Percentiles rank a stretch among this genome's conserved stretches.
These are phyloP conservation scores for Ptychadena robeensis DNA, from an alignment of 2,797 vertebrate genomes.

Conservation along the genomic window DNA sequence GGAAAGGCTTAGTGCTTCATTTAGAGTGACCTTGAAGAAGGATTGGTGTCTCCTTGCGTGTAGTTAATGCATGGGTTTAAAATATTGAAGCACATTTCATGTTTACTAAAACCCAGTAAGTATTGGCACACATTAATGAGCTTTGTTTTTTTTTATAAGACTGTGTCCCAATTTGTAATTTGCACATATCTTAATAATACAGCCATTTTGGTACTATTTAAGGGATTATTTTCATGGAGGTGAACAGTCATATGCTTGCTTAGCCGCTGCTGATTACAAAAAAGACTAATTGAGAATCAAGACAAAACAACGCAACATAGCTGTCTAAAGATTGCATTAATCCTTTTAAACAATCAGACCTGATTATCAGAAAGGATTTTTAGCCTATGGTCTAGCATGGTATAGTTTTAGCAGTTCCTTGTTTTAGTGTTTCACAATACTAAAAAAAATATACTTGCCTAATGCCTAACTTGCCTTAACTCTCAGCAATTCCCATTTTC, in stretches of 20 bases:
- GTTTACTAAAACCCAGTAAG: not conserved
- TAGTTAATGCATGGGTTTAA: slow-evolving; percentile 17
- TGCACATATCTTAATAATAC: not conserved
- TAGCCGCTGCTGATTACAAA: not conserved
- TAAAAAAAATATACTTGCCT: too few species aligned
- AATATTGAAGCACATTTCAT: slow-evolving; percentile 9
- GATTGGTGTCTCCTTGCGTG: slow-evolving; percentile 16
- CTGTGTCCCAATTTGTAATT: not conserved
- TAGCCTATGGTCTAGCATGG: too few species aligned
- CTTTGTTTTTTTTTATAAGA: not conserved
- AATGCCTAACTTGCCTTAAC: too few species aligned
- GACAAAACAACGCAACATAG: too few species aligned
- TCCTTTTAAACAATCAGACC: too few species aligned
- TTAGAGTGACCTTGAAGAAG: slow-evolving; percentile 46
- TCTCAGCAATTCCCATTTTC: too few species aligned
- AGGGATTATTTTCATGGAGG: not conserved
- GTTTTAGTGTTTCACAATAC: too few species aligned
- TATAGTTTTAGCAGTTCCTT: too few species aligned
- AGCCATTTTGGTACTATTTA: not conserved
- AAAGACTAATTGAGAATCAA: too few species aligned
- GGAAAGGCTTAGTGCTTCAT: slow-evolving; percentile 48
- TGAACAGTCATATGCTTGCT: not conserved
- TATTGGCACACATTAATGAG: not conserved
- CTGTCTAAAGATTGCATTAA: too few species aligned
- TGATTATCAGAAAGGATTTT: too few species aligned